phyloP scores from a whole-genome alignment of 2,797 vertebrate genomes.

The Typhlichthys eigenmanni region DNA sequence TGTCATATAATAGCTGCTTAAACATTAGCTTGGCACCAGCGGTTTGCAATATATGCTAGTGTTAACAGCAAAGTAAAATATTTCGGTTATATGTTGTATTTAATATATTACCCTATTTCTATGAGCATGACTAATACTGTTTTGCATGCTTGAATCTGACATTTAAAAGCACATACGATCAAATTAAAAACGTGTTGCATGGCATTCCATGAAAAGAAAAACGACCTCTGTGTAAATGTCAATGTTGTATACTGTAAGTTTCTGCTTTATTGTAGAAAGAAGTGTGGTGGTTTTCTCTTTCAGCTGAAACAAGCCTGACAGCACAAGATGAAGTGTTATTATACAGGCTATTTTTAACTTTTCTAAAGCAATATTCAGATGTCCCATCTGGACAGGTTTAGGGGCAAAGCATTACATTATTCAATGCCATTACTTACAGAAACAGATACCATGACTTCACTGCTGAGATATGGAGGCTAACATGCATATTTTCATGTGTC shows the following conservation, averaged over 20 bases:
- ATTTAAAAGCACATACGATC: conserved; percentile 53
- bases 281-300: conserved; percentile 63
- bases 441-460: conserved; percentile 54
- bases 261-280: conserved; percentile 59
- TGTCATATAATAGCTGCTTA: conserved; percentile 54
- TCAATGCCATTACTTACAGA: conserved; percentile 58
- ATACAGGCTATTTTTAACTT: conserved; percentile 77
- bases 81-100: conserved; percentile 37
- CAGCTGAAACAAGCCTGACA: conserved; percentile 57
- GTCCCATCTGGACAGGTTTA: conserved; percentile 75
- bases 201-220: conserved; percentile 42
- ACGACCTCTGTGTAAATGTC: conserved; percentile 63
- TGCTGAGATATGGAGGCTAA: conserved; percentile 46
- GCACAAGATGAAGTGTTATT: conserved; percentile 72
- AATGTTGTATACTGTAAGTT: conserved; percentile 42
- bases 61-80: conserved; percentile 55
- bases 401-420: conserved; percentile 48
- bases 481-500: conserved; percentile 46
- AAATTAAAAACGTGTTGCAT: conserved; percentile 36
- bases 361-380: conserved; percentile 67
- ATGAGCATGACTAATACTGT: conserved; percentile 11
- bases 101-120: conserved; percentile 39
- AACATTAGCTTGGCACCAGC: conserved; percentile 39
- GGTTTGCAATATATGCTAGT: conserved; percentile 26
- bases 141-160: conserved; percentile 38